Evolutionary conservation across 92 coral and sea anemone species (phyloP).

Genomic region (Desmophyllum pertusum): DNA sequence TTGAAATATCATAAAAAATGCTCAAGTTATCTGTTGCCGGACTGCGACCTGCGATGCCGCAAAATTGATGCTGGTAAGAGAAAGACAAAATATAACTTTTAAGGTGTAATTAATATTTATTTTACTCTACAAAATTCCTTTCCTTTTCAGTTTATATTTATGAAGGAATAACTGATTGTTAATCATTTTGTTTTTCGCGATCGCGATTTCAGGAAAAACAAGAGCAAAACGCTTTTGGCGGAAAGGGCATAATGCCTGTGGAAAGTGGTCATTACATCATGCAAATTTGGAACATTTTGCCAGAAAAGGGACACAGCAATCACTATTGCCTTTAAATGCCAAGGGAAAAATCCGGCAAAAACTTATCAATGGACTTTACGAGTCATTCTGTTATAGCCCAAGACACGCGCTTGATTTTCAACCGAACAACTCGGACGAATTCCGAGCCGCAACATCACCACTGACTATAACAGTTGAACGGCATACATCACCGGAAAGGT

Average conservation of each 20-base stretch:
- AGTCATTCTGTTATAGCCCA: conserved; percentile 79
- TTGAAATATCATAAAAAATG: conserved; percentile 92
- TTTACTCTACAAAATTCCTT: conserved; percentile 39
- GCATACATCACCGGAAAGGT: conserved; percentile 35
- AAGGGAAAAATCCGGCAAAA: conserved; percentile 76
- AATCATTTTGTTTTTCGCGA: neutral
- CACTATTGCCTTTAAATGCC: conserved; percentile 54
- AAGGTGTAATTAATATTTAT: conserved; percentile 58
- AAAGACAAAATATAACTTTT: conserved; percentile 60
- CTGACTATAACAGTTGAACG: conserved; percentile 28
- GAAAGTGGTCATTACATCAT: conserved; percentile 56
- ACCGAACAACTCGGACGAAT: conserved; percentile 48
- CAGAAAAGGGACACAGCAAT: conserved; percentile 10
- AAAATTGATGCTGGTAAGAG: conserved; percentile 68
- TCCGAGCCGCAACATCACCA: conserved; percentile 33
- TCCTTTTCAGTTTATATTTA: conserved; percentile 3
- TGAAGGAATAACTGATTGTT: neutral
- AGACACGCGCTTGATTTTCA: conserved; percentile 73
- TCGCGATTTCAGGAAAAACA: conserved; percentile 53
- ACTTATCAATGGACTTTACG: conserved; percentile 83
- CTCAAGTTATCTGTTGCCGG: conserved; percentile 43
- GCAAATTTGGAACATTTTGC: conserved; percentile 31
- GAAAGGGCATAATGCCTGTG: conserved; percentile 44
- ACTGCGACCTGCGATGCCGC: conserved; percentile 51
- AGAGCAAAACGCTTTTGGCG: conserved; percentile 75